phyloP scores from a whole-genome alignment of 2,888 invertebrate genomes.

The Acrobasis consociella region DNA sequence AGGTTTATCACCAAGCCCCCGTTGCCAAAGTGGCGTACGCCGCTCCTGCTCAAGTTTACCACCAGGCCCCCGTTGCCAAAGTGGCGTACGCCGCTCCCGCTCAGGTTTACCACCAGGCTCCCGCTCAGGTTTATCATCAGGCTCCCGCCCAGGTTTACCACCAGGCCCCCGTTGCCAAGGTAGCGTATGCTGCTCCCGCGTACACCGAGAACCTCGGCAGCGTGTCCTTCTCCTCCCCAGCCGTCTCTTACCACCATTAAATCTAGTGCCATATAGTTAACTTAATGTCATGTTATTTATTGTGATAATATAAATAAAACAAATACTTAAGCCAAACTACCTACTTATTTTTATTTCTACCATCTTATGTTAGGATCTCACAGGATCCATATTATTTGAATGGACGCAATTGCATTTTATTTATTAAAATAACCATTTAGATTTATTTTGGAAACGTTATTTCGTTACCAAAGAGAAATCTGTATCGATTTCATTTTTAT shows the following conservation, averaged over 20 bases:
- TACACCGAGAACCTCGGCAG: constrained; percentile 44
- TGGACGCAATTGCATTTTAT: no score
- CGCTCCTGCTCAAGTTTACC: constrained; percentile 32
- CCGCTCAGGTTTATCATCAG: constrained; percentile 33
- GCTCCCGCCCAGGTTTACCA: constrained; percentile 33
- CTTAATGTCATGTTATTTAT: constrained; percentile 52
- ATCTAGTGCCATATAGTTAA: constrained; percentile 41
- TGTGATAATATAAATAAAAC: constrained; percentile 52
- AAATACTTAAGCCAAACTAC: constrained; percentile 43
- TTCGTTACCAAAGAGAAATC: no score
- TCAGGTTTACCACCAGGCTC: constrained; percentile 29
- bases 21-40: constrained; percentile 48
- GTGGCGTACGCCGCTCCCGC: constrained; percentile 28
- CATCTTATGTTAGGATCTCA: not conserved
- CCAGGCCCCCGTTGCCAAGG: constrained; percentile 43
- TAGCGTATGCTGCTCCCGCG: constrained; percentile 36
- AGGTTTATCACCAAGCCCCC: constrained; percentile 38
- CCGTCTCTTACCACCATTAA: constrained; percentile 71
- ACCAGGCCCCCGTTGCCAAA: constrained; percentile 41
- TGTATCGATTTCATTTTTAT: no score
- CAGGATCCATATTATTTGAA: no score
- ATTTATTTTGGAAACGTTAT: no score
- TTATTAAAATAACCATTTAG: no score
- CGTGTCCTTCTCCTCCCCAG: constrained; percentile 64
- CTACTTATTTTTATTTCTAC: constrained; percentile 36